Conservation (phyloP, 1,140 invertebrate genomes). For the Globodera rostochiensis region DNA sequence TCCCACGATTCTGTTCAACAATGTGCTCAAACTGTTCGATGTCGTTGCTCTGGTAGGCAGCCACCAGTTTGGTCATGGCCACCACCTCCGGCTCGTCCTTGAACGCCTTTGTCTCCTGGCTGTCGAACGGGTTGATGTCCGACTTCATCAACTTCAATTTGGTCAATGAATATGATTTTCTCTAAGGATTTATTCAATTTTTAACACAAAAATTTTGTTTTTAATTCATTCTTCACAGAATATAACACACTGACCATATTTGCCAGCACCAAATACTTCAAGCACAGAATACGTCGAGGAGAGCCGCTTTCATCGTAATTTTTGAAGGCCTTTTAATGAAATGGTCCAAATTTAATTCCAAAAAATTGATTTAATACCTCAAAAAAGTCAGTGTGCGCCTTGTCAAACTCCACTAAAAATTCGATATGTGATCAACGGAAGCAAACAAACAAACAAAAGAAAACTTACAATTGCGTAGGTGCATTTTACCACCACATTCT, state of each 20-base stretch:
- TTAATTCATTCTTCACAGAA: neutral
- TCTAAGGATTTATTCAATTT: neutral
- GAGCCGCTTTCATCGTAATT: constrained; percentile 99
- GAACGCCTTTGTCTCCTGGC: constrained; percentile 95
- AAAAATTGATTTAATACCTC: constrained; percentile 72
- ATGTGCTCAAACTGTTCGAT: constrained; percentile 98
- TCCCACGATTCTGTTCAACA: constrained; percentile 87
- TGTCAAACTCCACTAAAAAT: constrained; percentile 38
- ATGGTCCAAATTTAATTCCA: constrained; percentile 73
- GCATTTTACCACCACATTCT: constrained; percentile 99
- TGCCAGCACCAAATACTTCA: constrained; percentile 96
- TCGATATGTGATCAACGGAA: neutral
- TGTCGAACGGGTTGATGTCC: constrained; percentile 98
- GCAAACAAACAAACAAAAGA: neutral
- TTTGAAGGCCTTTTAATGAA: constrained; percentile 98
- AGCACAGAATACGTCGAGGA: constrained; percentile 89
- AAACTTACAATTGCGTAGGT: constrained; percentile 87
- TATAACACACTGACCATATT: constrained; percentile 78
- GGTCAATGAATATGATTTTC: too few relatives aligned
- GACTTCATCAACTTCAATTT: constrained; percentile 71
- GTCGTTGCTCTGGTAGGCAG: constrained; percentile 97
- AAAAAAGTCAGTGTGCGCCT: constrained; percentile 44
- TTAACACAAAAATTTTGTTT: constrained; percentile 7
- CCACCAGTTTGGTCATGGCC: constrained; percentile 98
- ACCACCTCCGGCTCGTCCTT: constrained; percentile 99